Evolutionary conservation across 2,888 invertebrate genomes (phyloP), one percentile per base, ranked within the genome.

Genomic region (Periphyllus acericola): DNA sequence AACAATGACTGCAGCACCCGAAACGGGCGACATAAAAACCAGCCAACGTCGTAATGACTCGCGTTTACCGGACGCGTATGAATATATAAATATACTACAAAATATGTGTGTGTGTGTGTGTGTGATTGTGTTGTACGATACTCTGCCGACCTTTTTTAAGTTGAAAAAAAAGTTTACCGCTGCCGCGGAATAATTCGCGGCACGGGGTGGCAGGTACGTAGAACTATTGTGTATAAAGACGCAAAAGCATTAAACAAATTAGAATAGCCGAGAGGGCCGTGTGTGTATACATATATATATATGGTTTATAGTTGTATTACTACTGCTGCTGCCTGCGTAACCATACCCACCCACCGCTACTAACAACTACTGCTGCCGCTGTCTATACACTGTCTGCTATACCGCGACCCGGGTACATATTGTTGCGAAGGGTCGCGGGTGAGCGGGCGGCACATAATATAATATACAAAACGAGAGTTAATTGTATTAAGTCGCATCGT

Each of bases 401-500:
- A n/a, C 68, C 71, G 32, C 71, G 71, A 83, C 83, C 36, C 11
- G 32, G 74, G 6, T 60, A 21, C 21, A 36, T 74, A 40, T 74
- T 36, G 34, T 74, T 81, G 72, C 25, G 34, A 36, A 29, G 66
- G 40, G 55, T 66, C 40, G 19, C 11, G 66, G 34, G 66, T 32
- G 60, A 25, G 60, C 60, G 60, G 46, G 60, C 25, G 60, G 60
- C 19, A 36, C 55, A 72, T 80, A 52, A 52, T 40, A 36, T 66
- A n/a, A 25, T 74, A 32, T 29, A 72, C 60, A 80, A 80, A 80
- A 86, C 72, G 55, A 79, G 80, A 80, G 86, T 86, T 79, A 79
- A 86, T 86, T 86, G 79, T 86, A 80, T 86, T 80, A 80, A 86
- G 86, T 79, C 86, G 85, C 85, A 60, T 86, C 71, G 83, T 32